A percentile compares a stretch with the other conserved stretches of the same genome.
phyloP scores from a whole-genome alignment of 1,140 invertebrate genomes.

The Melanaphis sacchari region DNA sequence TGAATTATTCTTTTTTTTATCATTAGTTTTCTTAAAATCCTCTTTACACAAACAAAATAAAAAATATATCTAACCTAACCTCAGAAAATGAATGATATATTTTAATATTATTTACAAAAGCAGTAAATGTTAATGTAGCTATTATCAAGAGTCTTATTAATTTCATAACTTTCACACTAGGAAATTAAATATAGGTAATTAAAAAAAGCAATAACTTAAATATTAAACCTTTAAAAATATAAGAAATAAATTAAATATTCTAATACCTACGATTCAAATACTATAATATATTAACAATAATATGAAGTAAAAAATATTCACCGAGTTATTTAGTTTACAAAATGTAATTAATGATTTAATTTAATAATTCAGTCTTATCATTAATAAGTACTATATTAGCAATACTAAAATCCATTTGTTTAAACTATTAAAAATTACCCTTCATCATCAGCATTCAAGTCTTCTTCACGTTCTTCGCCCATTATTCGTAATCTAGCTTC shows the following conservation, averaged over 20 bases:
- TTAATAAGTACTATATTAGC: not conserved
- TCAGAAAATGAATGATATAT: not conserved
- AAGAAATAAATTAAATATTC: too few species aligned
- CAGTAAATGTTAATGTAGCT: not conserved
- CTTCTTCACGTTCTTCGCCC: slow-evolving; percentile 44
- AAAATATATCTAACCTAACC: not conserved
- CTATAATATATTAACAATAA: too few species aligned
- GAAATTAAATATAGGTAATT: not conserved
- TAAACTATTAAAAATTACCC: slow-evolving; percentile 18
- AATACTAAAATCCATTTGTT: not conserved
- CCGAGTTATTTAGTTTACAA: not conserved
- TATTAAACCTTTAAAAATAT: too few species aligned
- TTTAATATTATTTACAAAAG: not conserved
- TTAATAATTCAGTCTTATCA: not conserved
- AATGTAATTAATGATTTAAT: not conserved
- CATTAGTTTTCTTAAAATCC: too few species aligned
- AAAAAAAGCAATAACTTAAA: too few species aligned
- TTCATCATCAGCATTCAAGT: slow-evolving; percentile 51
- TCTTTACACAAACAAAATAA: not conserved
- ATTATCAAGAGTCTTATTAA: not conserved
- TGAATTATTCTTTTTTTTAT: not conserved
- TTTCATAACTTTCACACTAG: not conserved
- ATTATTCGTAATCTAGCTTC: slow-evolving; percentile 54
- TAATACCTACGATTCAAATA: not conserved
- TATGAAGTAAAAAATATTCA: too few species aligned